A percentile compares a stretch with the other conserved stretches of the same genome.
Evolutionary conservation across 2,888 invertebrate species (phyloP).

Genomic region (Aphodius granarius): DNA sequence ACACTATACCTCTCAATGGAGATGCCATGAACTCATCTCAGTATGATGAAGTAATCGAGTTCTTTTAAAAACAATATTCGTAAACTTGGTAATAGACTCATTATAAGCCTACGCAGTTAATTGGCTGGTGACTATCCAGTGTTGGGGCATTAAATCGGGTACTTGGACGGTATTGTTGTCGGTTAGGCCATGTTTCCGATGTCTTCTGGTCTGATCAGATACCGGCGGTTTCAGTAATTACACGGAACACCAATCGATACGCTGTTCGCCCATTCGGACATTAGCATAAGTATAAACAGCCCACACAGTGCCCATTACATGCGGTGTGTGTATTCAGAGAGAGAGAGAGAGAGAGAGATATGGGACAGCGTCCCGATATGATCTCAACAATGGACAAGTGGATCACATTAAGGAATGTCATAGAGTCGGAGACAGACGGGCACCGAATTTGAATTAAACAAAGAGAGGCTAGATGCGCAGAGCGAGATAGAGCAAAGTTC

Average conservation of each 20-base stretch:
- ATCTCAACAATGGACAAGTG: slow-evolving; percentile 18
- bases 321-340: not conserved
- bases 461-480: not conserved
- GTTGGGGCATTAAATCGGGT: not conserved
- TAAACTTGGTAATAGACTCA: not conserved
- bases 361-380: slow-evolving; percentile 5
- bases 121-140: not conserved
- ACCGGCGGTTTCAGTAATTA: not conserved
- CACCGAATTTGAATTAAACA: slow-evolving; percentile 38
- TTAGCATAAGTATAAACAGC: not conserved
- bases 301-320: not conserved
- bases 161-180: not conserved
- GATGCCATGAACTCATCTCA: not conserved
- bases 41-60: not conserved
- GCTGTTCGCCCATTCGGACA: not conserved
- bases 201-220: not conserved
- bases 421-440: slow-evolving; percentile 29
- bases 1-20: not conserved
- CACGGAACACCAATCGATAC: not conserved
- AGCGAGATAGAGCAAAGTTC: slow-evolving; percentile 44
- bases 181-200: not conserved
- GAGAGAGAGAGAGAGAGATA: not conserved
- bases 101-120: not conserved
- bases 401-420: slow-evolving; percentile 25
- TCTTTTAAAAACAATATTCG: not conserved